These are phyloP conservation scores for Hylaeus anthracinus DNA, from an alignment of 1,140 invertebrate genomes.

Conservation along the genomic window DNA sequence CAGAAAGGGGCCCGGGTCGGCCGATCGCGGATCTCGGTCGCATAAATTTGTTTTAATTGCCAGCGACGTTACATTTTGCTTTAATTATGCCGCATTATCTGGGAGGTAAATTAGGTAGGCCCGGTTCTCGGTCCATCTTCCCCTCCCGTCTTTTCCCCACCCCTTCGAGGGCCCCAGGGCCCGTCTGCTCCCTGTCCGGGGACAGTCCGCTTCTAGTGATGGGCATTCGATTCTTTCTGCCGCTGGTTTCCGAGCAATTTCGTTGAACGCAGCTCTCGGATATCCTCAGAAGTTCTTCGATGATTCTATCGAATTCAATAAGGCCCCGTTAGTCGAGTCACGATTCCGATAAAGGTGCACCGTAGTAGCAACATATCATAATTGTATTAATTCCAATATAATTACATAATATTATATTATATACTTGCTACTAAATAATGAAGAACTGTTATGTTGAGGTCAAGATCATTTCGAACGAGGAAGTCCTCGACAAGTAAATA, in stretches of 20 bases:
- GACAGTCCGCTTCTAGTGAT: slow-evolving; percentile 34
- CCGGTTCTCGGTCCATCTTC: slow-evolving; percentile 70
- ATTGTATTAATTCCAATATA: too few relatives aligned
- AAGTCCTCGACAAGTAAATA: too few relatives aligned
- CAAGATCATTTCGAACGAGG: too few relatives aligned
- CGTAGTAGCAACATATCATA: too few relatives aligned
- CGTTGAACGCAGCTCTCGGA: not conserved
- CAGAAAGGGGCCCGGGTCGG: slow-evolving; percentile 64
- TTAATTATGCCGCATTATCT: slow-evolving; percentile 82
- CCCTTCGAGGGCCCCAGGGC: slow-evolving; percentile 21
- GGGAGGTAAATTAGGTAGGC: slow-evolving; percentile 82
- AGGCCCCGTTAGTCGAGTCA: too few relatives aligned
- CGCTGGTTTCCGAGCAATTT: not conserved
- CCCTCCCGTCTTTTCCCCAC: slow-evolving; percentile 45
- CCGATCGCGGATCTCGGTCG: slow-evolving; percentile 81
- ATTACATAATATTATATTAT: too few relatives aligned
- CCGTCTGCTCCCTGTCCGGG: slow-evolving; percentile 16
- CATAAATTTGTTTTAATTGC: slow-evolving; percentile 83
- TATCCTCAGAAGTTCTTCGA: not conserved
- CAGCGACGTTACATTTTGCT: slow-evolving; percentile 82
- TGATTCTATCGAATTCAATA: not conserved
- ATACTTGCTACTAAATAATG: too few relatives aligned
- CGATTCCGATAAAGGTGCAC: too few relatives aligned
- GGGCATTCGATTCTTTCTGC: slow-evolving; percentile 30
- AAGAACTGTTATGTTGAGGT: too few relatives aligned